Evolutionary conservation across 2,888 invertebrate genomes (phyloP).

Genomic region (Glyphotaelius pellucidus): DNA sequence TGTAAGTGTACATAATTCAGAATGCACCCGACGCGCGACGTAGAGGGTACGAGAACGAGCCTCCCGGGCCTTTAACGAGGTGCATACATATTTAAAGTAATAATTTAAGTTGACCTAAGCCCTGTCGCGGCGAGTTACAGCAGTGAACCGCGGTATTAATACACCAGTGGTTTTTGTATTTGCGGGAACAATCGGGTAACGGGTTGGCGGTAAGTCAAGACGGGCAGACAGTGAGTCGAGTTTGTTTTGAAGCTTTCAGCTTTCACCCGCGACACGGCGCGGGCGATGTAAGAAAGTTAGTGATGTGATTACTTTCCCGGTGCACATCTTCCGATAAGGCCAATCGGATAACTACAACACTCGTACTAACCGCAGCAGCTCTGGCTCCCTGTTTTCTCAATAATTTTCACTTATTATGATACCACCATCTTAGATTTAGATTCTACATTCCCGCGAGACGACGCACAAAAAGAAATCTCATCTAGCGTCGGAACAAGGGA

Average conservation of each 20-base stretch:
- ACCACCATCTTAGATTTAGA: conserved; percentile 31
- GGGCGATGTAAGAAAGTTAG: background rate
- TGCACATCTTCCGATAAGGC: background rate
- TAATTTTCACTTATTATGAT: conserved; percentile 29
- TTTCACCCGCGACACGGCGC: background rate
- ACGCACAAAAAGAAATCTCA: conserved; percentile 62
- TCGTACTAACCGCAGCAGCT: background rate
- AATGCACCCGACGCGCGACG: background rate
- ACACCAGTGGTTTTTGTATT: background rate
- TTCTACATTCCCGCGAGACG: conserved; percentile 50
- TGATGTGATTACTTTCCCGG: background rate
- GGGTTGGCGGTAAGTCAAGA: background rate
- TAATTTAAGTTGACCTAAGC: background rate
- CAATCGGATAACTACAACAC: background rate
- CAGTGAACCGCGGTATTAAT: background rate
- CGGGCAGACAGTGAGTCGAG: background rate
- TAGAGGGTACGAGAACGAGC: background rate
- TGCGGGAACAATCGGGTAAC: background rate
- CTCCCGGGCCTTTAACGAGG: background rate
- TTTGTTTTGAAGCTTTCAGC: background rate
- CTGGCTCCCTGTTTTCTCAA: conserved; percentile 7
- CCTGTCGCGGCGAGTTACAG: background rate
- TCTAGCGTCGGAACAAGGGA: conserved; percentile 50
- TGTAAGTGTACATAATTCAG: background rate
- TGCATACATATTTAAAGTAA: background rate